Conservation (phyloP, 2,888 invertebrate genomes). For the Scaeva pyrastri region DNA sequence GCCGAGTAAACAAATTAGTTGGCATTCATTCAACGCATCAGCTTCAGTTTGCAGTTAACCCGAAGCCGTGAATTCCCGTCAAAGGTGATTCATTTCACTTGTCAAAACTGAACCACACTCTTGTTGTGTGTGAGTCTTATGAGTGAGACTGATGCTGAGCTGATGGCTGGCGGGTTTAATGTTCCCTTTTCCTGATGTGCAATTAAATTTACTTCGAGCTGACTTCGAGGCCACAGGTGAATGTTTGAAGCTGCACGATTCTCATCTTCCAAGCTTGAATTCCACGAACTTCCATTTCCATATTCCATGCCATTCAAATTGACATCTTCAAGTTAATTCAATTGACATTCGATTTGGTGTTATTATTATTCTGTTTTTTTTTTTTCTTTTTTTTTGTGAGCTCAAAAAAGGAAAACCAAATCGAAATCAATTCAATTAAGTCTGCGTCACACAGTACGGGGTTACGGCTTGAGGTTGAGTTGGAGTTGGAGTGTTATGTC, state of each 20-base stretch:
- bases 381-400: no score
- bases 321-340: constrained; percentile 7
- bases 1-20: constrained; percentile 35
- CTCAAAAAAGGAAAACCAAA: not conserved
- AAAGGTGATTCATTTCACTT: constrained; percentile 10
- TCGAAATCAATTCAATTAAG: constrained; percentile 21
- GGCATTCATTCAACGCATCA: constrained; percentile 16
- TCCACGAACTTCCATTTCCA: not conserved
- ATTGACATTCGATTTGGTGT: not conserved
- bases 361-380: not conserved
- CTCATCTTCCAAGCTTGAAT: constrained; percentile 5
- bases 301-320: not conserved
- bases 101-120: not conserved
- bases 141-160: not conserved
- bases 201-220: constrained; percentile 21
- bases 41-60: constrained; percentile 4
- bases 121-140: not conserved
- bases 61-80: not conserved
- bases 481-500: no score
- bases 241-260: constrained; percentile 5
- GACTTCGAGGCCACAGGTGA: not conserved
- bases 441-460: no score
- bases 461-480: no score
- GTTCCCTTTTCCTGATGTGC: constrained; percentile 6
- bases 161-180: no score